These are phyloP conservation scores for Perca fluviatilis DNA, from an alignment of 2,113 vertebrate species.

Conservation along the genomic window DNA sequence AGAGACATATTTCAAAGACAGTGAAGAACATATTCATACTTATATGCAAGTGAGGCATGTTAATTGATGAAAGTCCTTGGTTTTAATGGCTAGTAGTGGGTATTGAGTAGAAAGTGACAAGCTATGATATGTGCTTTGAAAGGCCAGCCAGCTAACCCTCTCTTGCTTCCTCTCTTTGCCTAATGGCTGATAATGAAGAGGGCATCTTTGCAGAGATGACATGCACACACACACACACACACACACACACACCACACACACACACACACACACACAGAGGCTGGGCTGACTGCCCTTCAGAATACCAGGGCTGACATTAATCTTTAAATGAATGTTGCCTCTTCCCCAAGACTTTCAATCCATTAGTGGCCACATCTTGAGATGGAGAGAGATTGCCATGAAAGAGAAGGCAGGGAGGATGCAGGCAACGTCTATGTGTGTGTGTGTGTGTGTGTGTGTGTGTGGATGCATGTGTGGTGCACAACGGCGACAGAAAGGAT, in stretches of 20 bases:
- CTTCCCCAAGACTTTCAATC: constrained; percentile 82
- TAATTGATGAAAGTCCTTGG: constrained; percentile 65
- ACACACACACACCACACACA: constrained; percentile 21
- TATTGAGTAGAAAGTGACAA: constrained; percentile 53
- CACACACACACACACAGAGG: constrained; percentile 11
- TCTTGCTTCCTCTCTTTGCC: constrained; percentile 49
- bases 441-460: constrained; percentile 25
- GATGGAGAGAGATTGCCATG: constrained; percentile 75
- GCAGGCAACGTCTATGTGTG: constrained; percentile 23
- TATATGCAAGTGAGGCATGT: constrained; percentile 8
- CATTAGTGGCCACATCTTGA: constrained; percentile 79
- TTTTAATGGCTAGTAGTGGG: constrained; percentile 44
- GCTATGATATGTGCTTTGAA: constrained; percentile 61
- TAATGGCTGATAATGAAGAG: constrained; percentile 81
- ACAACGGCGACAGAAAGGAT: constrained; percentile 55
- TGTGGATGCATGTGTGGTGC: constrained; percentile 9
- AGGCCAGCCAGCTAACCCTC: constrained; percentile 57
- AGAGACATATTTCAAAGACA: constrained; percentile 42
- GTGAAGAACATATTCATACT: constrained; percentile 41
- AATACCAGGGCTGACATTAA: constrained; percentile 81
- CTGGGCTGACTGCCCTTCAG: constrained; percentile 78
- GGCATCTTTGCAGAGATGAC: constrained; percentile 74
- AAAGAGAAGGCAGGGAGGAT: constrained; percentile 59
- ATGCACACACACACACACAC: constrained; percentile 43
- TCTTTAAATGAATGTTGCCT: constrained; percentile 85